phyloP scores from a whole-genome alignment of 2,113 vertebrate genomes.

The Lycocorax pyrrhopterus region DNA sequence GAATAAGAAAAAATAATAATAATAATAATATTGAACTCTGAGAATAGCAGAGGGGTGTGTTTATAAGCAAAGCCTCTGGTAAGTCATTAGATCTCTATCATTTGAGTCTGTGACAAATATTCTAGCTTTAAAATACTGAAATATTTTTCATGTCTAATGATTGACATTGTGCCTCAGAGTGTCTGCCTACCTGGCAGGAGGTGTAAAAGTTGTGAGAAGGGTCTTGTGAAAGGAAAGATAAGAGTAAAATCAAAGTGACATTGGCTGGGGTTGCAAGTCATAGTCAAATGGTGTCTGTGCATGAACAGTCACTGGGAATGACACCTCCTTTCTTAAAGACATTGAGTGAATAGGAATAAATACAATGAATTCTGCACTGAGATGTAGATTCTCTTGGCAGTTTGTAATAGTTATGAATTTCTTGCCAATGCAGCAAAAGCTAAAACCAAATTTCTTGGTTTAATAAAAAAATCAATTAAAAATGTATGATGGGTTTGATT shows the following conservation, averaged over 20 bases:
- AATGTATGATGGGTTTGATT: neutral
- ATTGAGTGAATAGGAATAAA: neutral
- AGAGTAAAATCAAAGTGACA: neutral
- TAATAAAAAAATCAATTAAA: neutral
- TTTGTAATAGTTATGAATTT: neutral
- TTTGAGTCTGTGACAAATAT: neutral
- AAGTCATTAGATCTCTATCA: slow-evolving; percentile 1
- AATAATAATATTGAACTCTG: neutral
- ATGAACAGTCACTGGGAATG: neutral
- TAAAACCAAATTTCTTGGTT: neutral
- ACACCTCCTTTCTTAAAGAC: neutral
- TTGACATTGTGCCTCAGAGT: neutral
- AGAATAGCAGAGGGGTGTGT: neutral
- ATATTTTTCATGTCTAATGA: slow-evolving; percentile 9
- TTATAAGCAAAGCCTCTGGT: neutral
- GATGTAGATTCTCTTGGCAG: neutral
- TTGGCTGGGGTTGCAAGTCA: neutral
- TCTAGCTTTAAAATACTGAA: neutral
- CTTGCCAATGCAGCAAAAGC: neutral
- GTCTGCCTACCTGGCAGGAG: neutral
- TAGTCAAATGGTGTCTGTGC: neutral
- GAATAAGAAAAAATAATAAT: neutral
- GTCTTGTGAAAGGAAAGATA: slow-evolving; percentile 16
- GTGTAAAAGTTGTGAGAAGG: neutral
- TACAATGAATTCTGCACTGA: neutral